These are phyloP conservation scores for Scaptomyza reducta DNA, from an alignment of 2,888 invertebrate genomes.

Conservation along the genomic window DNA sequence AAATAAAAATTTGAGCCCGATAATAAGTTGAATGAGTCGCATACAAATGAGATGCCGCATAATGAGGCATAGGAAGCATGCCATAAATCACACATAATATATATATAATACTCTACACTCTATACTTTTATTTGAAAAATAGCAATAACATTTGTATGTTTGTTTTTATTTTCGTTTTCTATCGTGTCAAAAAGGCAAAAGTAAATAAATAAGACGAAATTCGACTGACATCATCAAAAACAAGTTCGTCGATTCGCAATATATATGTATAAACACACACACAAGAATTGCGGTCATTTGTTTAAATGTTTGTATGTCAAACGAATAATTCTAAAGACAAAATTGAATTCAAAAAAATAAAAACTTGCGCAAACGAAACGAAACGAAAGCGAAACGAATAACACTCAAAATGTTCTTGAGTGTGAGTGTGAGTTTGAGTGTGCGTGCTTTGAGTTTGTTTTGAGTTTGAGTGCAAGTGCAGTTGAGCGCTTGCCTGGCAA, in stretches of 20 bases:
- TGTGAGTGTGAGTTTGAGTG: slow-evolving; percentile 6
- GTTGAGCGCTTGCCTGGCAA: slow-evolving; percentile 15
- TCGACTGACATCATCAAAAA: slow-evolving; percentile 71
- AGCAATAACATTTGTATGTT: slow-evolving; percentile 10
- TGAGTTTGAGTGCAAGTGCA: slow-evolving; percentile 12
- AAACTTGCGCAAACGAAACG: slow-evolving; percentile 20
- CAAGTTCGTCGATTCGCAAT: slow-evolving; percentile 43
- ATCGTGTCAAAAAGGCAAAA: slow-evolving; percentile 22
- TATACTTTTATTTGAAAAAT: slow-evolving; percentile 17
- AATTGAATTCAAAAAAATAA: slow-evolving; percentile 34
- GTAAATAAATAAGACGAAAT: slow-evolving; percentile 41
- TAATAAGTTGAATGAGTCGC: slow-evolving; percentile 8
- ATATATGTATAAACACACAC: not conserved
- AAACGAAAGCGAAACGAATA: slow-evolving; percentile 8
- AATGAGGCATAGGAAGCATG: slow-evolving; percentile 12
- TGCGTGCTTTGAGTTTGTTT: not conserved
- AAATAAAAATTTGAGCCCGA: slow-evolving; percentile 2
- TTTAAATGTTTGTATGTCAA: slow-evolving; percentile 56
- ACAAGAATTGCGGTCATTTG: slow-evolving; percentile 31
- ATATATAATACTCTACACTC: slow-evolving; percentile 35
- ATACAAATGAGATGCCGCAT: slow-evolving; percentile 28
- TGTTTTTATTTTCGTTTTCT: slow-evolving; percentile 4
- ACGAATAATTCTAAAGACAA: slow-evolving; percentile 34
- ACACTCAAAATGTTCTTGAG: slow-evolving; percentile 44
- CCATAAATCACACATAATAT: slow-evolving; percentile 28